Evolutionary conservation across 2,888 invertebrate species (phyloP).

Genomic region (Coremacera marginata): DNA sequence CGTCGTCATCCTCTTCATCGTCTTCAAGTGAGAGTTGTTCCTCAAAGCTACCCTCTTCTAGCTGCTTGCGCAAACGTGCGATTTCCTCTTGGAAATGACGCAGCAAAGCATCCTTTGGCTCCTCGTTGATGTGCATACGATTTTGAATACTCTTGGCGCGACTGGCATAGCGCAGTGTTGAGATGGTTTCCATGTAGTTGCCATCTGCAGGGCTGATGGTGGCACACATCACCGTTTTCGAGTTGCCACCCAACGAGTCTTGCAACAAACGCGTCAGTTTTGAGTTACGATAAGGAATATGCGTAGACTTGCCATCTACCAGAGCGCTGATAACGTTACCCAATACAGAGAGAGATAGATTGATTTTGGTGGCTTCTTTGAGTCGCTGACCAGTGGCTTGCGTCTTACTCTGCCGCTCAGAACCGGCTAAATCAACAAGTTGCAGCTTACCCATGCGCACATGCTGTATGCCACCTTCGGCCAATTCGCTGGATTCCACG

Average conservation of each 20-base stretch:
- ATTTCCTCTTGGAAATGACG: conserved; percentile 97
- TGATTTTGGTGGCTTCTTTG: conserved; percentile 98
- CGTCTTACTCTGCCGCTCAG: conserved; percentile 96
- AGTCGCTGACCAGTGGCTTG: conserved; percentile 93
- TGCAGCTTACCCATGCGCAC: conserved; percentile 97
- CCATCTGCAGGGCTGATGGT: conserved; percentile 96
- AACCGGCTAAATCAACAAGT: conserved; percentile 97
- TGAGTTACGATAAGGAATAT: conserved; percentile 98
- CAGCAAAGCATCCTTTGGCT: conserved; percentile 95
- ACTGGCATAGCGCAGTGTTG: conserved; percentile 96
- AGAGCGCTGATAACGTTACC: conserved; percentile 99
- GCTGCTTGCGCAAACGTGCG: conserved; percentile 86
- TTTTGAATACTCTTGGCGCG: conserved; percentile 98
- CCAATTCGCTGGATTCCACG: conserved; percentile 92
- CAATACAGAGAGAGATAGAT: conserved; percentile 94
- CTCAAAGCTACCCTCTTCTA: conserved; percentile 76
- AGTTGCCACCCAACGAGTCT: conserved; percentile 97
- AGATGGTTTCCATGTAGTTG: conserved; percentile 97
- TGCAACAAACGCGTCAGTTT: conserved; percentile 94
- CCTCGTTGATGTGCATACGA: conserved; percentile 95
- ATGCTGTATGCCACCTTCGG: conserved; percentile 84
- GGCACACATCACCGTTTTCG: conserved; percentile 96
- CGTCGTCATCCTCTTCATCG: conserved; percentile 64
- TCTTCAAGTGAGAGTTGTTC: conserved; percentile 61
- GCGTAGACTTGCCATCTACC: conserved; percentile 96